Percentiles rank a stretch among this genome's conserved stretches.
Conservation (phyloP, 64 coral and sea anemone genomes). For the Astreopora myriophthalma region DNA sequence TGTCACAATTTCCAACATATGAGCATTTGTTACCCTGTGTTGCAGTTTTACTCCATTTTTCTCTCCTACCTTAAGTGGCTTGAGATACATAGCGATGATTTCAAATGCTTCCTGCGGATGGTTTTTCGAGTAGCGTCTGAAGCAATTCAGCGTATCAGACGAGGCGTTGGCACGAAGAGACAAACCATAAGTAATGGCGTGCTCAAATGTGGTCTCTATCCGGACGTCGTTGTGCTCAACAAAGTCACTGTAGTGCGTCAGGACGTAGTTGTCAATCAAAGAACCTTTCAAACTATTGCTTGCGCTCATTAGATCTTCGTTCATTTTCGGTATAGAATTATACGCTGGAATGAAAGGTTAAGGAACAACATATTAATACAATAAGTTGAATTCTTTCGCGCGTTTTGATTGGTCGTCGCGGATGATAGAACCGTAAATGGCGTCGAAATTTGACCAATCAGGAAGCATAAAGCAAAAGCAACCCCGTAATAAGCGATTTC, state of each 20-base stretch:
- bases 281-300: slow-evolving; percentile 53
- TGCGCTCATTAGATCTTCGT: slow-evolving; percentile 45
- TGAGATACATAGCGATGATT: slow-evolving; percentile 85
- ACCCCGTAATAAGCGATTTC: no score
- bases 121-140: slow-evolving; percentile 77
- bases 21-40: no score
- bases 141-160: slow-evolving; percentile 60
- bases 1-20: no score
- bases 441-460: no score
- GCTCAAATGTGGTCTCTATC: slow-evolving; percentile 86
- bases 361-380: no score
- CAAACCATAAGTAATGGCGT: slow-evolving; percentile 92
- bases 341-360: not conserved
- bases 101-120: slow-evolving; percentile 97
- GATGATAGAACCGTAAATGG: no score
- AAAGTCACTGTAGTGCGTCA: slow-evolving; percentile 80
- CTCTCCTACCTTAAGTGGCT: slow-evolving; percentile 74
- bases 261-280: slow-evolving; percentile 93
- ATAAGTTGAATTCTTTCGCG: not conserved
- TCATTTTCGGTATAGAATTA: slow-evolving; percentile 54
- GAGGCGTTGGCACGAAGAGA: slow-evolving; percentile 65
- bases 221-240: slow-evolving; percentile 63
- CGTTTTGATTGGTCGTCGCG: no score
- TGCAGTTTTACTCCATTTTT: not conserved
- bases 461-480: no score